phyloP scores from a whole-genome alignment of 2,888 invertebrate species.

The Subacronicta megacephala region DNA sequence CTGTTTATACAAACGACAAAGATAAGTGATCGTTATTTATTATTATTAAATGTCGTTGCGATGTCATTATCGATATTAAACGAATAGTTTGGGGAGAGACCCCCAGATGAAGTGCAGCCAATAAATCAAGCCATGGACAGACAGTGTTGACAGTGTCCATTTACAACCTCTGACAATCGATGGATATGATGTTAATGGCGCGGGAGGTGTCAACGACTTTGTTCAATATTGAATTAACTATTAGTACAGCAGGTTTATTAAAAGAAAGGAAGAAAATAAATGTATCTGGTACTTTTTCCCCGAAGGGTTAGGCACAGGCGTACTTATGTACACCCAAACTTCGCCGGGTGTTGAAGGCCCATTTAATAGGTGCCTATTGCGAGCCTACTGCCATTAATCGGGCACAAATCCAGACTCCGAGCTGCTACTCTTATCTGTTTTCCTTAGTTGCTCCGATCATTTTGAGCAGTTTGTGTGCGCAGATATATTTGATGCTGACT shows the following conservation, averaged over 20 bases:
- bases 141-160: conserved; percentile 31
- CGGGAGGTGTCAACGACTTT: neutral
- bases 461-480: too few species aligned
- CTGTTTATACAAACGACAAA: conserved; percentile 4
- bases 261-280: too few species aligned
- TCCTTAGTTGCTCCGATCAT: too few species aligned
- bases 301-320: too few species aligned
- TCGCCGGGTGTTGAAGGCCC: too few species aligned
- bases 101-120: conserved; percentile 18
- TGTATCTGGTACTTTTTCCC: too few species aligned
- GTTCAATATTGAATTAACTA: neutral
- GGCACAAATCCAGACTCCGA: too few species aligned
- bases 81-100: conserved; percentile 17
- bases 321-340: too few species aligned
- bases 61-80: conserved; percentile 21
- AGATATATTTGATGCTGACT: too few species aligned
- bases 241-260: neutral
- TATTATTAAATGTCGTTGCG: conserved; percentile 22
- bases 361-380: too few species aligned
- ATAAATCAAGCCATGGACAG: conserved; percentile 33
- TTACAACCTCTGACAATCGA: conserved; percentile 15
- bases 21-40: conserved; percentile 29
- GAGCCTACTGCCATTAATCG: too few species aligned
- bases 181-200: conserved; percentile 4
- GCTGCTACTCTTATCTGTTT: too few species aligned